Evolutionary conservation across 2,797 vertebrate genomes (phyloP).

Genomic region (Pseudochromis fuscus): DNA sequence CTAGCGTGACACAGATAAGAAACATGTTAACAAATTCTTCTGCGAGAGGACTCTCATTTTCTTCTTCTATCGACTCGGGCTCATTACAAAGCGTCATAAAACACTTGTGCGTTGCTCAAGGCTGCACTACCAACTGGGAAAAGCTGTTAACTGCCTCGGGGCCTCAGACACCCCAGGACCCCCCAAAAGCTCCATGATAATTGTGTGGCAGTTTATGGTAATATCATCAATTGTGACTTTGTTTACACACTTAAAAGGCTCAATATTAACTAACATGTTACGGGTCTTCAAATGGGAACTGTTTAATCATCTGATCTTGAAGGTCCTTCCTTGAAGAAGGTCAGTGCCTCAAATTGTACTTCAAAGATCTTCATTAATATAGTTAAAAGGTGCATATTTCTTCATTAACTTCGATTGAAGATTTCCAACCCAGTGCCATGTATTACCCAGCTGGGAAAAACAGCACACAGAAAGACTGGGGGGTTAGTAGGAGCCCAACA

Average conservation of each 20-base stretch:
- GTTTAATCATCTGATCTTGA: background rate
- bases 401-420: background rate
- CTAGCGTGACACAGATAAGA: conserved; percentile 55
- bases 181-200: background rate
- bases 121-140: conserved; percentile 2
- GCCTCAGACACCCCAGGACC: background rate
- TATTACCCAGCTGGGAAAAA: too few species aligned
- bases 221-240: background rate
- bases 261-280: background rate
- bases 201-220: background rate
- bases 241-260: background rate
- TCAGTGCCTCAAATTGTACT: background rate
- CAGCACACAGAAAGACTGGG: too few species aligned
- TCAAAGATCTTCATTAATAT: too few species aligned
- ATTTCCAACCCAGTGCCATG: background rate
- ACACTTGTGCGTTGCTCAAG: background rate
- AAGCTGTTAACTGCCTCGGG: conserved; percentile 14
- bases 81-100: conserved; percentile 28
- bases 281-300: background rate
- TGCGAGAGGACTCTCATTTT: conserved; percentile 34
- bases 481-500: background rate
- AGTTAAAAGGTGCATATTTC: background rate
- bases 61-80: conserved; percentile 16
- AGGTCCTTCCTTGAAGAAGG: background rate
- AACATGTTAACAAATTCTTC: conserved; percentile 52